A percentile compares a stretch with the other conserved stretches of the same genome.
These are phyloP conservation scores for Ophraella communa DNA, from an alignment of 2,888 invertebrate species.

Conservation along the genomic window DNA sequence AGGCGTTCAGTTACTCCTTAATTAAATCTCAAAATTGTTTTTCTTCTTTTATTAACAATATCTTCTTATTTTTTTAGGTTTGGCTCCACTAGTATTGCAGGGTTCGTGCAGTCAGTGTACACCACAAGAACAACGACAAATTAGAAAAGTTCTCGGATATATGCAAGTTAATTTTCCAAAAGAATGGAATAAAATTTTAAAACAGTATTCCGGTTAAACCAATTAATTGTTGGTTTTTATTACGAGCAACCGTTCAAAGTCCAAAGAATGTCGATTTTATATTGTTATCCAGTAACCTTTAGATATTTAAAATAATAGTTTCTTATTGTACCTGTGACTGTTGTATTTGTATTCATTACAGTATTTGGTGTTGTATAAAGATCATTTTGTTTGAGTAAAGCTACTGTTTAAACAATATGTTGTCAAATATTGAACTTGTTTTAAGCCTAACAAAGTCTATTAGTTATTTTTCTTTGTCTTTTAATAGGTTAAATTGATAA, in stretches of 20 bases:
- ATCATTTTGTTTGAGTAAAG: neutral
- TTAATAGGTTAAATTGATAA: no score
- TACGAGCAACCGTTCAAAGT: neutral
- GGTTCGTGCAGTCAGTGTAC: constrained; percentile 77
- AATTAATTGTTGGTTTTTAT: neutral
- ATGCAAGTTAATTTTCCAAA: constrained; percentile 78
- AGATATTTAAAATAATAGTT: neutral
- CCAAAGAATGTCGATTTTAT: neutral
- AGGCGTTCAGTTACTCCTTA: no score
- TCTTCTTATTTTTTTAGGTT: constrained; percentile 63
- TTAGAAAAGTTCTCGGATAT: constrained; percentile 75
- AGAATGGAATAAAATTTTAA: constrained; percentile 77
- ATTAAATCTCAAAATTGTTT: neutral
- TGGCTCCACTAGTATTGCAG: constrained; percentile 76
- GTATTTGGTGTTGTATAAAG: neutral
- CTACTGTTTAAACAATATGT: no score
- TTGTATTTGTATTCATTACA: neutral
- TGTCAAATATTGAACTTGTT: no score
- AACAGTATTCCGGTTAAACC: constrained; percentile 64
- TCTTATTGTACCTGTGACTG: neutral
- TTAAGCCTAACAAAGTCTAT: no score
- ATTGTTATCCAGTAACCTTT: neutral
- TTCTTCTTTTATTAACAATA: neutral
- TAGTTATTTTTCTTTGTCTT: no score
- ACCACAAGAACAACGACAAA: constrained; percentile 73